Conservation (phyloP, 2,888 invertebrate genomes). For the Cantharis rufa region DNA sequence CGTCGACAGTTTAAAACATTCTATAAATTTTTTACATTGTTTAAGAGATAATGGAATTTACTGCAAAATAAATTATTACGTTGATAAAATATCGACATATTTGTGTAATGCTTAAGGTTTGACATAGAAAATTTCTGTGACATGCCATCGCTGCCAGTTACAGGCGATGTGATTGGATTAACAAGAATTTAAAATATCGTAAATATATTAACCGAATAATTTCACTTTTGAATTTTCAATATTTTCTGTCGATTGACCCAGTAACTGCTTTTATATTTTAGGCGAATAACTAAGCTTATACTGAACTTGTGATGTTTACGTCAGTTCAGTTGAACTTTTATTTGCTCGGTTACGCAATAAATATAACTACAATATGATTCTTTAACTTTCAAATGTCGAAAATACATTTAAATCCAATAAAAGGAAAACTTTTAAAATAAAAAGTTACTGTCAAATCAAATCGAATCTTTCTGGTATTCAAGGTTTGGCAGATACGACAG, state of each 20-base stretch:
- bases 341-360: neutral
- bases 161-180: neutral
- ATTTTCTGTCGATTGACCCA: neutral
- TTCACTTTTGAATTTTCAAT: neutral
- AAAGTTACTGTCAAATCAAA: neutral
- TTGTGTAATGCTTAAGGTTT: slow-evolving; percentile 8
- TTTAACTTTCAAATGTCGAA: neutral
- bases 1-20: neutral
- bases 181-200: neutral
- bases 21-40: neutral
- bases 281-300: neutral
- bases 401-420: neutral
- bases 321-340: neutral
- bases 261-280: neutral
- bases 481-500: neutral
- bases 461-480: neutral
- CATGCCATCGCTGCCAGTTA: slow-evolving; percentile 6
- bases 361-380: neutral
- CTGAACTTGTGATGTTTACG: neutral
- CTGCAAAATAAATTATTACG: neutral
- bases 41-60: neutral
- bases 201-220: neutral
- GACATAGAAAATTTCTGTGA: slow-evolving; percentile 7
- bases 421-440: neutral
- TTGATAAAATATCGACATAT: slow-evolving; percentile 1